These are phyloP conservation scores for Fratercula arctica DNA, from an alignment of 2,797 vertebrate species.

Conservation along the genomic window DNA sequence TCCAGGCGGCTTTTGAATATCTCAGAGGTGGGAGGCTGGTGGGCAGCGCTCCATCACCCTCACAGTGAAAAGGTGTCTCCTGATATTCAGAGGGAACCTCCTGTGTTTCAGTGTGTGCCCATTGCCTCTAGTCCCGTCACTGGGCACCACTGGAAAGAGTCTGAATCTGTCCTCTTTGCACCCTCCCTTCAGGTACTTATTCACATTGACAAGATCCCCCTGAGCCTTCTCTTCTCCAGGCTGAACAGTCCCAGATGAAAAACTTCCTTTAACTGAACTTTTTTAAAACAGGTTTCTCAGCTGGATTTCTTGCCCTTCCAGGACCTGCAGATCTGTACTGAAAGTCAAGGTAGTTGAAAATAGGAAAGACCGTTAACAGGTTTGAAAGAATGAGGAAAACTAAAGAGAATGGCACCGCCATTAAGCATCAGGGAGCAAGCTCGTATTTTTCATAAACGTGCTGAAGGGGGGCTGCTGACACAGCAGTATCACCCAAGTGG, in stretches of 20 bases:
- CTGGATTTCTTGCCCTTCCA: too few relatives aligned
- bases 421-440: accelerated
- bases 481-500: accelerated
- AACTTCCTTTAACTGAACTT: not conserved
- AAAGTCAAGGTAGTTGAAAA: not conserved
- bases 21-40: not conserved
- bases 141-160: not conserved
- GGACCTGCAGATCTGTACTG: not conserved
- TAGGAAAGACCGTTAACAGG: accelerated
- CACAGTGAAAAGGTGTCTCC: not conserved
- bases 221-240: not conserved
- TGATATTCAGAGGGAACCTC: not conserved
- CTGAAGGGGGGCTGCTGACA: not conserved
- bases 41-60: not conserved
- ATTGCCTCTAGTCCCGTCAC: not conserved
- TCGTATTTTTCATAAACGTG: accelerated
- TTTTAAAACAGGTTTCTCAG: not conserved
- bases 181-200: not conserved
- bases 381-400: not conserved
- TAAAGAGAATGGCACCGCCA: accelerated
- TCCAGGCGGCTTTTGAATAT: accelerated
- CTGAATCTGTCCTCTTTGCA: not conserved
- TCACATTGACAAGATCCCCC: not conserved
- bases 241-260: not conserved
- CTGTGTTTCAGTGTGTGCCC: accelerated